Evolutionary conservation across 2,113 vertebrate species (phyloP).

Genomic region (Phyllopteryx taeniolatus): DNA sequence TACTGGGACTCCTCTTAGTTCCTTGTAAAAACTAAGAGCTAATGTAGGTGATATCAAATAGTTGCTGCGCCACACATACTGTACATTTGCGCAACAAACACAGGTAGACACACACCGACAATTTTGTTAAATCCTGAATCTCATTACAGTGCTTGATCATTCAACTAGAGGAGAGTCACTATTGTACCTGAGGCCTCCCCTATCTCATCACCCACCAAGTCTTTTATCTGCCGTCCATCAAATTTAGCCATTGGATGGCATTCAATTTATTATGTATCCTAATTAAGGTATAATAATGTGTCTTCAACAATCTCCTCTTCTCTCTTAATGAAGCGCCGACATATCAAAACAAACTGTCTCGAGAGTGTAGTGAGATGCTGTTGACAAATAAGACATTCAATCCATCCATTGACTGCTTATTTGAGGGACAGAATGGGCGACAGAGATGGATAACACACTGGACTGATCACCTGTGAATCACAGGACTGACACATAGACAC

Average conservation of each 20-base stretch:
- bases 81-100: background rate
- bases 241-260: no score
- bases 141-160: slow-evolving; percentile 18
- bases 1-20: slow-evolving; percentile 35
- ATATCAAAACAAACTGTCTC: slow-evolving; percentile 4
- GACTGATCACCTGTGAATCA: no score
- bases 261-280: slow-evolving; percentile 32
- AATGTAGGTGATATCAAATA: slow-evolving; percentile 48
- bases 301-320: slow-evolving; percentile 7
- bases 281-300: slow-evolving; percentile 43
- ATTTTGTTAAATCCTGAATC: slow-evolving; percentile 10
- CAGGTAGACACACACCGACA: slow-evolving; percentile 8
- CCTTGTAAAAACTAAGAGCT: slow-evolving; percentile 44
- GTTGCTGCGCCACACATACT: slow-evolving; percentile 4
- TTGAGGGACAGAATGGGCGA: no score
- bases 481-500: no score
- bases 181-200: background rate
- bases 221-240: background rate
- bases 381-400: slow-evolving; percentile 3
- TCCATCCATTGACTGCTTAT: slow-evolving; percentile 9
- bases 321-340: slow-evolving; percentile 39
- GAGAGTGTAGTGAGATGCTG: slow-evolving; percentile 4
- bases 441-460: no score
- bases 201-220: background rate
- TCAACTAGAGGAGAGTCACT: background rate